These are phyloP conservation scores for Rhopalosiphum maidis DNA, from an alignment of 1,140 invertebrate species.

Conservation along the genomic window DNA sequence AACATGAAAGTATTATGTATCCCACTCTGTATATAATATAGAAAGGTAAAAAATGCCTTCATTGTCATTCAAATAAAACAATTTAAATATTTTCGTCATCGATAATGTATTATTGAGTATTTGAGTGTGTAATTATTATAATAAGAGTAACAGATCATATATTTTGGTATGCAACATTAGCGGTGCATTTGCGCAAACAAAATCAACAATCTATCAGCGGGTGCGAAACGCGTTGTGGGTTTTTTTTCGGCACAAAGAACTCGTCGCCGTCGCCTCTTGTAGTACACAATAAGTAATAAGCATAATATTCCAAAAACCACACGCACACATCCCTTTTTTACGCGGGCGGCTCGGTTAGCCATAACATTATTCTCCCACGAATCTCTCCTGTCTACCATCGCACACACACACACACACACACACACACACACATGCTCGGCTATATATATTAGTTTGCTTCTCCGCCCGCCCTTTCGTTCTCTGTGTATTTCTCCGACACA, in stretches of 20 bases:
- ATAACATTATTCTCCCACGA: constrained; percentile 48
- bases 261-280: not conserved
- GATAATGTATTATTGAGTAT: not conserved
- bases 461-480: constrained; percentile 36
- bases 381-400: constrained; percentile 47
- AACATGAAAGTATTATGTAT: not conserved
- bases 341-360: not conserved
- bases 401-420: not conserved
- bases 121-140: not conserved
- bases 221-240: not conserved
- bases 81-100: not conserved
- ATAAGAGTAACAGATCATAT: not conserved
- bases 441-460: constrained; percentile 15
- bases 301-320: constrained; percentile 40
- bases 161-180: not conserved
- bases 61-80: not conserved
- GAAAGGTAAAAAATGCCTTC: not conserved
- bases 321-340: constrained; percentile 42
- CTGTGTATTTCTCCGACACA: constrained; percentile 34
- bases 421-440: not conserved
- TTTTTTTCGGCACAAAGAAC: not conserved
- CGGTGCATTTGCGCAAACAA: not conserved
- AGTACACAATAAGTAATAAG: constrained; percentile 1
- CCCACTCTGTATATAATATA: not conserved
- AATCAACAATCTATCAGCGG: not conserved